A percentile compares a stretch with the other conserved stretches of the same genome.
phyloP scores from a whole-genome alignment of 2,888 invertebrate species.

The Aquatica leii region DNA sequence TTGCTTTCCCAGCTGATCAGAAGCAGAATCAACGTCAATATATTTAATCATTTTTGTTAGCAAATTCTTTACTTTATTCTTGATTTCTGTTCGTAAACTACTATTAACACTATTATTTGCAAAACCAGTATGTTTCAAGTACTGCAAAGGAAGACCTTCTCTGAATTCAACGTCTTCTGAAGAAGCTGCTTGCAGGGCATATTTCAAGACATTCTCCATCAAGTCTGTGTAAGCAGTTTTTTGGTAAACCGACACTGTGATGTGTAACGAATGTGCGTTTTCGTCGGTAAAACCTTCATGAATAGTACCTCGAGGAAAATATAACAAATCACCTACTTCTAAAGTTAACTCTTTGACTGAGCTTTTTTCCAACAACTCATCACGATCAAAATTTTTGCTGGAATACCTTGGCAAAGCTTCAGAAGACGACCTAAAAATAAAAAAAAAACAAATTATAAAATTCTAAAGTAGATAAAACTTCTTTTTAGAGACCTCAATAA shows the following conservation, averaged over 20 bases:
- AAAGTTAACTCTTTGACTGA: conserved; percentile 83
- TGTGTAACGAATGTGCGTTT: conserved; percentile 88
- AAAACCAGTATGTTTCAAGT: conserved; percentile 77
- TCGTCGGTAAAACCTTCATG: conserved; percentile 85
- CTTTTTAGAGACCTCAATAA: no score
- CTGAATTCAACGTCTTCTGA: conserved; percentile 73
- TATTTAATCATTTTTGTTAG: conserved; percentile 68
- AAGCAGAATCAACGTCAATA: conserved; percentile 78
- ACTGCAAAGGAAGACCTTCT: conserved; percentile 81
- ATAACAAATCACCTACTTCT: conserved; percentile 88
- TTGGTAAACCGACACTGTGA: conserved; percentile 93
- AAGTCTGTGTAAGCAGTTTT: conserved; percentile 90
- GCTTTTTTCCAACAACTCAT: conserved; percentile 72
- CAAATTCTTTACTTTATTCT: conserved; percentile 64
- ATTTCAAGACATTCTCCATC: conserved; percentile 80
- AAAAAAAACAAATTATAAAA: not conserved
- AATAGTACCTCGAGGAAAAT: conserved; percentile 90
- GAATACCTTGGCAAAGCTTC: conserved; percentile 84
- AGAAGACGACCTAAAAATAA: conserved; percentile 56
- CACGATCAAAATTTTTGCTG: conserved; percentile 77
- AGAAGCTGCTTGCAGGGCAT: conserved; percentile 77
- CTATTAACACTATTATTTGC: conserved; percentile 67
- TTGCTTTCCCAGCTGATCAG: conserved; percentile 85
- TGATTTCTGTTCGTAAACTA: conserved; percentile 62
- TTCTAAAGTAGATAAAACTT: no score